These are phyloP conservation scores for Hermetia illucens DNA, from an alignment of 1,140 invertebrate species.

Conservation along the genomic window DNA sequence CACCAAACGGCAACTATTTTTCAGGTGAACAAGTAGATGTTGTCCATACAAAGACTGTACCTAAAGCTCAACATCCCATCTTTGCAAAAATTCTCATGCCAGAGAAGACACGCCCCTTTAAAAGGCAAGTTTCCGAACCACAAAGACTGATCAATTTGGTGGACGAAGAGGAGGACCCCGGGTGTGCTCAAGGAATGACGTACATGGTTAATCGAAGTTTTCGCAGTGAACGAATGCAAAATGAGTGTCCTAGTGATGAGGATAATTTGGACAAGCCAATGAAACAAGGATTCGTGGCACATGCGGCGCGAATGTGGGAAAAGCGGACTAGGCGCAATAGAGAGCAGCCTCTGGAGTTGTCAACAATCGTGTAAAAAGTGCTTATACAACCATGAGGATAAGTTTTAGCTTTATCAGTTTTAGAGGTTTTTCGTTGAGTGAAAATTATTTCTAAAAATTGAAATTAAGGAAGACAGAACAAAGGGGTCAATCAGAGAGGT, in stretches of 20 bases:
- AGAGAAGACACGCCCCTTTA: constrained; percentile 3
- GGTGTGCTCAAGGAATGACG: neutral
- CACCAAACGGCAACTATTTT: constrained; percentile 2
- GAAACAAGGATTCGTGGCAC: constrained; percentile 2
- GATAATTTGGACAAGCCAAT: constrained; percentile 1
- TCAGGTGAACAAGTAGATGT: constrained; percentile 2
- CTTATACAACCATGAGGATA: too few relatives aligned
- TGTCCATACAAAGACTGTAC: constrained; percentile 4
- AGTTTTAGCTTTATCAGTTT: too few relatives aligned
- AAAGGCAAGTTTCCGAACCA: neutral
- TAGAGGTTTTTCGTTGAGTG: too few relatives aligned
- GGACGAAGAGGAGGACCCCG: too few relatives aligned
- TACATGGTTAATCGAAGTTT: neutral
- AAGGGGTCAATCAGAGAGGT: too few relatives aligned
- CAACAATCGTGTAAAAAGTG: too few relatives aligned
- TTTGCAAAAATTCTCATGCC: constrained; percentile 6
- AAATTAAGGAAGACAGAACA: too few relatives aligned
- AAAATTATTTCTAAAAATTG: too few relatives aligned
- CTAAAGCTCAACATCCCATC: constrained; percentile 3
- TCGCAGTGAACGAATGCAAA: neutral
- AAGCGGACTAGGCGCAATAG: too few relatives aligned
- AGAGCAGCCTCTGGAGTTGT: too few relatives aligned
- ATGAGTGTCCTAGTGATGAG: neutral
- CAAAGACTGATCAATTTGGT: neutral
- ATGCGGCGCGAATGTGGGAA: constrained; percentile 6